Evolutionary conservation across 2,888 invertebrate species (phyloP).

Genomic region (Nemoura dubitans): DNA sequence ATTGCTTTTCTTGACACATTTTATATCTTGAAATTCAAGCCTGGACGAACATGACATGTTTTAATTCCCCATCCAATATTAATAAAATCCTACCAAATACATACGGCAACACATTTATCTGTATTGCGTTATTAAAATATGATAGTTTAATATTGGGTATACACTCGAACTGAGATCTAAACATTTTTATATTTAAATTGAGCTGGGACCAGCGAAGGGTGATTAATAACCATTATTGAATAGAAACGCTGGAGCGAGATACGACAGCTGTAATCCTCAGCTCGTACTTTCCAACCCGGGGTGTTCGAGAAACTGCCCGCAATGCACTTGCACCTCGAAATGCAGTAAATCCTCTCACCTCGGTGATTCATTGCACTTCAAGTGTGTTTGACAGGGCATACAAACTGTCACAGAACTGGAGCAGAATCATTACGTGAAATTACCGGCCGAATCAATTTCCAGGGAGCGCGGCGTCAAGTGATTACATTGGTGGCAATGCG

Average conservation of each 20-base stretch:
- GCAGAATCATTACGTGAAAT: not conserved
- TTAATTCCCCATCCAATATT: too few species aligned
- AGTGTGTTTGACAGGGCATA: slow-evolving; percentile 7
- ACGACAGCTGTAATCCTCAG: not conserved
- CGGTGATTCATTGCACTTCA: not conserved
- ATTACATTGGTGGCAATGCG: not conserved
- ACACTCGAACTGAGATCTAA: not conserved
- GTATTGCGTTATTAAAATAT: not conserved
- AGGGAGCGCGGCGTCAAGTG: not conserved
- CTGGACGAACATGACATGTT: too few species aligned
- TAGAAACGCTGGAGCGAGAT: not conserved
- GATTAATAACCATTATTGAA: not conserved
- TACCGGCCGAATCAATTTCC: not conserved
- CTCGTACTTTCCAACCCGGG: not conserved
- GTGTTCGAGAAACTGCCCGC: not conserved
- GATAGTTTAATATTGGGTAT: not conserved
- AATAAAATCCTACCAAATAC: too few species aligned
- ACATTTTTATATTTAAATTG: not conserved
- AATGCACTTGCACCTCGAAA: not conserved
- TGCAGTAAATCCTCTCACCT: not conserved
- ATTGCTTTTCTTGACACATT: too few species aligned
- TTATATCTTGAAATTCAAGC: too few species aligned
- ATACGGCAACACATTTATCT: too few species aligned
- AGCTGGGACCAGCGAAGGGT: not conserved
- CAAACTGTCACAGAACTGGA: not conserved